A percentile compares a stretch with the other conserved stretches of the same genome.
Evolutionary conservation across 2,888 invertebrate genomes (phyloP).

Genomic region (Suillia variegata): DNA sequence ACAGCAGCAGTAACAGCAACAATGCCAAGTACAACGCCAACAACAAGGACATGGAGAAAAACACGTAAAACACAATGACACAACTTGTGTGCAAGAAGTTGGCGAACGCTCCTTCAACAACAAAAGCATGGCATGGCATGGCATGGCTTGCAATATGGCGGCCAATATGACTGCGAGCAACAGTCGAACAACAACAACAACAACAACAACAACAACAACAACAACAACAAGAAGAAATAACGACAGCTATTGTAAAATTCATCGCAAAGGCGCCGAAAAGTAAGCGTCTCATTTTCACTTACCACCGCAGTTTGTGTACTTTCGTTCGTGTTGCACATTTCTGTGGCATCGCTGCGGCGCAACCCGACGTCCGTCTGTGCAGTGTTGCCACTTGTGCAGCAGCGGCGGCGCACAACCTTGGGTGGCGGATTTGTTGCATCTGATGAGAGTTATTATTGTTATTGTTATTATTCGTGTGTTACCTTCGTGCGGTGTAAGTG

Average conservation of each 20-base stretch:
- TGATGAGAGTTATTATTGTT: background rate
- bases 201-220: background rate
- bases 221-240: background rate
- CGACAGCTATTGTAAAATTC: background rate
- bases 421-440: background rate
- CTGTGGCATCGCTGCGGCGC: too few species aligned
- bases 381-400: background rate
- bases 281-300: slow-evolving; percentile 5
- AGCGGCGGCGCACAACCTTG: background rate
- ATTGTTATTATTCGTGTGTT: too few species aligned
- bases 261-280: slow-evolving; percentile 4
- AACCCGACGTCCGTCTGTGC: too few species aligned
- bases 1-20: background rate
- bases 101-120: background rate
- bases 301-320: background rate
- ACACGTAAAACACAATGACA: background rate
- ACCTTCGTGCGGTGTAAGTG: background rate
- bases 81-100: too few species aligned
- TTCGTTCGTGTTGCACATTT: background rate
- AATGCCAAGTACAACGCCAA: background rate
- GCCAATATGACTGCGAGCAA: slow-evolving; percentile 2
- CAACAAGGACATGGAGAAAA: background rate
- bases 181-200: slow-evolving; percentile 1
- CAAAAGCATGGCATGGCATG: too few species aligned
- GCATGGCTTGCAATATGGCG: background rate